Evolutionary conservation across 2,113 vertebrate species (phyloP).

Genomic region (Miniopterus natalensis): DNA sequence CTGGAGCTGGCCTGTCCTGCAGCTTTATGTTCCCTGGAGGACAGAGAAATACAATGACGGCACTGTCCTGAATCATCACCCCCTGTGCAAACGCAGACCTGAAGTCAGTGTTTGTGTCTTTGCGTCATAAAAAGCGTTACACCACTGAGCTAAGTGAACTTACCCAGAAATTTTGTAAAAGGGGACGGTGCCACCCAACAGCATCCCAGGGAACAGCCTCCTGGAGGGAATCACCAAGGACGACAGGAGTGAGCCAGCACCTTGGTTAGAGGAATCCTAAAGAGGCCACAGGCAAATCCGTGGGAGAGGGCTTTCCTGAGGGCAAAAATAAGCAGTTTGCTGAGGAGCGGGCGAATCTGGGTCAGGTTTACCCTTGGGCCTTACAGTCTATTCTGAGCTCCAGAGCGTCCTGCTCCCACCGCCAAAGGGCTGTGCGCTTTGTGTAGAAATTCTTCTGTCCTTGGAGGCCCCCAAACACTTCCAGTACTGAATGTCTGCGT

Average conservation of each 20-base stretch:
- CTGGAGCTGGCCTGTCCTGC: not conserved
- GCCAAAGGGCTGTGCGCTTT: constrained; percentile 61
- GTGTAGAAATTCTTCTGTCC: constrained; percentile 67
- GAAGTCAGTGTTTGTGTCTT: not conserved
- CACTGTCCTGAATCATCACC: not conserved
- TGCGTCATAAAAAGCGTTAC: not conserved
- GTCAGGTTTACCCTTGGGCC: constrained; percentile 71
- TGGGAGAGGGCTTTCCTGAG: constrained; percentile 71
- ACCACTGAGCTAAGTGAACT: not conserved
- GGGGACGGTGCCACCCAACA: no score
- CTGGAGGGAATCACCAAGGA: not conserved
- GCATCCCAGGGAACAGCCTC: not conserved
- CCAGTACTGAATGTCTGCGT: not conserved
- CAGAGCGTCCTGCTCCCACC: constrained; percentile 45
- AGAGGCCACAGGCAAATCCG: not conserved
- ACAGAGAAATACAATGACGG: not conserved
- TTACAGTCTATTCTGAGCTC: constrained; percentile 71
- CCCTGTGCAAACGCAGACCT: not conserved
- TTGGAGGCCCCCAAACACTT: constrained; percentile 14
- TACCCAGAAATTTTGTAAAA: not conserved
- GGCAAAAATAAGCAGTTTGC: constrained; percentile 68
- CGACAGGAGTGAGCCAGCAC: not conserved
- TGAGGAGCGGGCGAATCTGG: constrained; percentile 63
- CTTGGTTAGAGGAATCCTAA: constrained; percentile 29
- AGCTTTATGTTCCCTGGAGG: not conserved